Evolutionary conservation across 2,888 invertebrate species (phyloP), one percentile per base, ranked within the genome.

Genomic region (Brenthis daphne): DNA sequence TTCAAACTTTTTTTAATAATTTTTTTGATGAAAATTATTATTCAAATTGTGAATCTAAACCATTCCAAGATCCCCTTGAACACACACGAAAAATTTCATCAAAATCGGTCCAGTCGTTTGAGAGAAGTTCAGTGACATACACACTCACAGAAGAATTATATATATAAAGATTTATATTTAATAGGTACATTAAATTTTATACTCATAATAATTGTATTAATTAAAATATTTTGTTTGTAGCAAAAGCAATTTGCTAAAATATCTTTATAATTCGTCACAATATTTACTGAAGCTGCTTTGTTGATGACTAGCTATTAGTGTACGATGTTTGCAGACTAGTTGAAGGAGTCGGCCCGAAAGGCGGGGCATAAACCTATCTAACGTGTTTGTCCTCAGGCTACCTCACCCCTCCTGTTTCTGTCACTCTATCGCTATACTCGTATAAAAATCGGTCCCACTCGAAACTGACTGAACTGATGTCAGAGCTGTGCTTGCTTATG

Each of bases 401-500:
- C 54, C 51, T 66, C 55, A 48, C 16, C 29, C 67, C 64, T 54
- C 47, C 56, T 60, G 55, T 60, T 48, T 53, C 56, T n/a, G 63
- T 73, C 80, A 80, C 77, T 70, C 76, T 75, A 75, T 80, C 77
- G 78, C 60, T 58, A 67, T 77, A 20, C 20, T 20, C 20, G 20
- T 20, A 80, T 82, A 82, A 85, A 87, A 86, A 87, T 85, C 82
- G 80, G 81, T 85, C 80, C 78, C 81, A 80, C 80, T 80, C 76
- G 77, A 79, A 80, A 80, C 78, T 79, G 78, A 80, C 77, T 80
- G 68, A 68, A 67, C 70, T 70, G 66, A 68, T 58, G 65, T 65
- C 60, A 68, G 64, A 65, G 69, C 70, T 61, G 56, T 60, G 79
- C 82, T 85, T 87, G 86, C 82, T 87, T 85, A 85, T 89, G 86